Evolutionary conservation across 2,797 vertebrate genomes (phyloP).

Genomic region (Tauraco hartlaubi): DNA sequence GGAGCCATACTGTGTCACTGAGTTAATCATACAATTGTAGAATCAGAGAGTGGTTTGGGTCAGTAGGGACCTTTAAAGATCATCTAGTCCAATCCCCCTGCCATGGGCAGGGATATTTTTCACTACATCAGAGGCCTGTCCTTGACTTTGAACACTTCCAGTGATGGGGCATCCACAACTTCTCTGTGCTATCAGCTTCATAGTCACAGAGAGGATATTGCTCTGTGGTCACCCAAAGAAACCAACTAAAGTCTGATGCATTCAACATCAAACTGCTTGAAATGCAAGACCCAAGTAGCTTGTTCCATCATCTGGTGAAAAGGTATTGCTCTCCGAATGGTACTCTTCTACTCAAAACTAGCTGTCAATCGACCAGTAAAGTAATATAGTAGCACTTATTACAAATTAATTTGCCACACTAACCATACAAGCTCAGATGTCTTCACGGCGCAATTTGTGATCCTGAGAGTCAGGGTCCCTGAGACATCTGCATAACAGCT

Average conservation of each 20-base stretch:
- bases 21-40: not conserved
- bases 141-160: not conserved
- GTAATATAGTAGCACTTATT: not conserved
- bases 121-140: not conserved
- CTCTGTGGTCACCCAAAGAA: not conserved
- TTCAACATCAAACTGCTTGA: not conserved
- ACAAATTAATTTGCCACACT: not conserved
- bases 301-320: not conserved
- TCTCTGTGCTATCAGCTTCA: not conserved
- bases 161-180: too few species aligned
- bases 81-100: not conserved
- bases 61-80: not conserved
- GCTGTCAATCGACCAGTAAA: not conserved
- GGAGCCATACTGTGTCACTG: not conserved
- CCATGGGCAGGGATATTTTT: not conserved
- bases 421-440: not conserved
- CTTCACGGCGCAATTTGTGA: not conserved
- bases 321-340: not conserved
- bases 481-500: not conserved
- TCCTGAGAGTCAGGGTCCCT: not conserved
- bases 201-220: accelerated
- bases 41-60: not conserved
- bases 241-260: not conserved
- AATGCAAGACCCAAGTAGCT: not conserved
- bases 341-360: not conserved